Evolutionary conservation across 2,113 vertebrate genomes (phyloP), one percentile per base, ranked within the genome.

Genomic region (Cyphomyrus discorhynchus): DNA sequence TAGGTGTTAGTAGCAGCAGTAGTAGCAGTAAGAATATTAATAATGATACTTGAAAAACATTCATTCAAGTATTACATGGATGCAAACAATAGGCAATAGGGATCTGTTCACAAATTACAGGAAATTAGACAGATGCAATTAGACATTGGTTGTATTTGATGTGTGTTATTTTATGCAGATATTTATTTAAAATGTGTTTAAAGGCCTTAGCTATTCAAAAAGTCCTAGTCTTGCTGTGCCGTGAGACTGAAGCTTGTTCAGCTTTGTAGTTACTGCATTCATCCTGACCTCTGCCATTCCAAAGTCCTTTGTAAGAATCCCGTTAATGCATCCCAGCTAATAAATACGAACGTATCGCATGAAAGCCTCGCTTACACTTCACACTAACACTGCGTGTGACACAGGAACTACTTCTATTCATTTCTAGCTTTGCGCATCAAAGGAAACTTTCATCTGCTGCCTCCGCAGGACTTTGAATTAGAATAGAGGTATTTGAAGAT

Each of bases 351-450:
- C 42, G 1, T 24, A 47, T 84, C 42, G 47, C 82, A 47, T 84
- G 45, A 84, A 84, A 84, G 82, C 45, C 45, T n/a, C 21, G 19
- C 39, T 47, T 47, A 47, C 19, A n/a, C 21, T 47, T n/a, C 21
- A 15, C 45, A 21, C 11, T 83, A 86, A 53, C n/a, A n/a, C 85
- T 24, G 47, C 19, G 31, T 21, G 49, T 17, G 9, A n/a, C 49
- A 52, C 10, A 19, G 24, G 24, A 47, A 85, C 21, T 85, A 47
- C n/a, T 31, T 52, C 24, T 86, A 17, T 86, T 24, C 80, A 89
- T 94, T 93, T 35, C 89, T 88, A 90, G 52, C 45, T 90, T 83
- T 27, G 1, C 35, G 0, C 24, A 89, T 88, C 86, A 93, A 90
- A 93, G 92, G 90, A 88, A 15, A 52, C 35, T 56, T 88, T 88